Evolutionary conservation across 1,140 invertebrate genomes (phyloP).

Genomic region (Sarcophaga peregrina): DNA sequence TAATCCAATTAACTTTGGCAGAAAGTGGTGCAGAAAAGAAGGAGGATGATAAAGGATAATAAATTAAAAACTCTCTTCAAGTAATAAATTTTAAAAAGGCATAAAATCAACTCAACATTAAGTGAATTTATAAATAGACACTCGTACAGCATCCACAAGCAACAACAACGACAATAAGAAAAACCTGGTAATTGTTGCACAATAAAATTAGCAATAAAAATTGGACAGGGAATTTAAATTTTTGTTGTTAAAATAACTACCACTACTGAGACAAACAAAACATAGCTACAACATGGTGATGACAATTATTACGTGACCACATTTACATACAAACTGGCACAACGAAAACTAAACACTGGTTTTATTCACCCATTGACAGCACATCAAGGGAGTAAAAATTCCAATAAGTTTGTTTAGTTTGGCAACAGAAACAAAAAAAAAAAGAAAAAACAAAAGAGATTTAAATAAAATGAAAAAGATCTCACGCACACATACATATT

Average conservation of each 20-base stretch:
- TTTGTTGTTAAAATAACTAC: not conserved
- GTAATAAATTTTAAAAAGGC: not conserved
- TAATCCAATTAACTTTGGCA: not conserved
- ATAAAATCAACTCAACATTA: too few relatives aligned
- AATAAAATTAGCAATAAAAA: not conserved
- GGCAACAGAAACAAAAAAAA: too few relatives aligned
- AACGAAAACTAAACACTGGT: not conserved
- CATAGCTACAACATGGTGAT: not conserved
- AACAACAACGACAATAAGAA: not conserved
- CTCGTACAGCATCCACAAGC: too few relatives aligned
- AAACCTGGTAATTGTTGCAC: not conserved
- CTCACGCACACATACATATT: not conserved
- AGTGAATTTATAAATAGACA: not conserved
- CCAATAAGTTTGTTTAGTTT: not conserved
- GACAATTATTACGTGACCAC: conserved; percentile 9
- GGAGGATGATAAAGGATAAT: not conserved
- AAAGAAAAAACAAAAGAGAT: not conserved
- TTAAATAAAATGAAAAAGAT: not conserved
- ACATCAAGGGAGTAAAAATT: not conserved
- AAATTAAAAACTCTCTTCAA: not conserved
- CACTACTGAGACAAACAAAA: too few relatives aligned
- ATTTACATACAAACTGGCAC: not conserved
- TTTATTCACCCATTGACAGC: not conserved
- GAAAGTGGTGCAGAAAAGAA: not conserved
- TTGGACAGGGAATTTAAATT: not conserved